Evolutionary conservation across 2,797 vertebrate species (phyloP).

Genomic region (Macroramphosus scolopax): DNA sequence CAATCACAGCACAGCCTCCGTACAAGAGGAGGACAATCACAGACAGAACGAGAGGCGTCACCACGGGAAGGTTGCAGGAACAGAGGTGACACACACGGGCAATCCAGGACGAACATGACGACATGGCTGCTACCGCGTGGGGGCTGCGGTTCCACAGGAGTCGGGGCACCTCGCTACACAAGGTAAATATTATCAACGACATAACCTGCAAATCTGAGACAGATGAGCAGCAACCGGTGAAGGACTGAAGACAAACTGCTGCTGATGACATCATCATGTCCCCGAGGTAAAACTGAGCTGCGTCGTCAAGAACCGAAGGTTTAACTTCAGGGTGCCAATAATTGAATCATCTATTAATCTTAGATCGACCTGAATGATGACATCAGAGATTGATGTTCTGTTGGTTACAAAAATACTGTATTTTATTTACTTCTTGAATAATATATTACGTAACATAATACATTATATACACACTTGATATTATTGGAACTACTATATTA

Average conservation of each 20-base stretch:
- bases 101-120: constrained; percentile 8
- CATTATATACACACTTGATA: too few species aligned
- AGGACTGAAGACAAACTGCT: constrained; percentile 14
- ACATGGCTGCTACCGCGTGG: too few species aligned
- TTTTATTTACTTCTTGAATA: background rate
- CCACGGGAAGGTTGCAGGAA: constrained; percentile 9
- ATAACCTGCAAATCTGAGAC: too few species aligned
- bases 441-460: too few species aligned
- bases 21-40: constrained; percentile 16
- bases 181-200: too few species aligned
- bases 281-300: background rate
- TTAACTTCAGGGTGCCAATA: background rate
- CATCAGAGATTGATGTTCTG: too few species aligned
- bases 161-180: background rate
- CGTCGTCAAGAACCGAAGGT: background rate
- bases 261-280: background rate
- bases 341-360: background rate
- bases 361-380: too few species aligned
- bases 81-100: constrained; percentile 16
- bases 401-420: too few species aligned
- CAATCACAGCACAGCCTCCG: constrained; percentile 18
- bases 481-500: too few species aligned
- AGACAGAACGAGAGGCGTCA: background rate
- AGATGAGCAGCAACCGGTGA: background rate
- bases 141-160: too few species aligned